Evolutionary conservation across 1,140 invertebrate genomes (phyloP), one percentile per base, ranked within the genome.

Genomic region (Zophobas morio): DNA sequence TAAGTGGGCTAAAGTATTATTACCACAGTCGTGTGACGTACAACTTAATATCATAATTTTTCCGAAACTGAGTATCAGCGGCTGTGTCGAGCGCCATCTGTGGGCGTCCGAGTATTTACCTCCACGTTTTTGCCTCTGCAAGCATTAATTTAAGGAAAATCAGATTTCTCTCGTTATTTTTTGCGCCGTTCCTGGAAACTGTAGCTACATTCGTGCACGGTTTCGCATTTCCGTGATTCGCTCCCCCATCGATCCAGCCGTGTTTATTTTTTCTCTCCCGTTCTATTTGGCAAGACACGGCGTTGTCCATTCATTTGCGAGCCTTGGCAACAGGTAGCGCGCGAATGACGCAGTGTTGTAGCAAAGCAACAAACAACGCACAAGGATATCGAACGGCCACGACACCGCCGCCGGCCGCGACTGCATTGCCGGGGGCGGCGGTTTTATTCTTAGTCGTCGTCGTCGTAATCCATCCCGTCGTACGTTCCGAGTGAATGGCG

Each of bases 301-400:
- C 56, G 56, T 60, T 39, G 56, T 60, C 35, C 56, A 60, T 60
- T 60, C 56, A 37, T 60, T 60, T 60, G 39, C 60, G 20, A 66
- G 60, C 60, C 60, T 66, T 66, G 60, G 60, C 60, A 66, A 66
- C 60, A 66, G 60, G 60, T 66, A 66, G 60, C 60, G 42, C 42
- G 42, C 42, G 60, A 66, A 66, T 66, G 60, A 66, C 60, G 60
- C 60, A 42, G 60, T 40, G 60, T 66, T 37, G 56, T 39, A 60
- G 56, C 56, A 39, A 60, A 39, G 56, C 56, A 60, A 60, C 56
- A 60, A 60, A 60, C 56, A 60, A 60, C 56, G 56, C 56, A 60
- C 56, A 60, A 60, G 56, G 56, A 60, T 60, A 60, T 60, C 37
- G 56, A 60, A 60, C 56, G 56, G 56, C 35, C 56, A 39, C 34